Base-by-base conservation (phyloP, 2,113 vertebrate genomes). In the Holacanthus passer region DNA sequence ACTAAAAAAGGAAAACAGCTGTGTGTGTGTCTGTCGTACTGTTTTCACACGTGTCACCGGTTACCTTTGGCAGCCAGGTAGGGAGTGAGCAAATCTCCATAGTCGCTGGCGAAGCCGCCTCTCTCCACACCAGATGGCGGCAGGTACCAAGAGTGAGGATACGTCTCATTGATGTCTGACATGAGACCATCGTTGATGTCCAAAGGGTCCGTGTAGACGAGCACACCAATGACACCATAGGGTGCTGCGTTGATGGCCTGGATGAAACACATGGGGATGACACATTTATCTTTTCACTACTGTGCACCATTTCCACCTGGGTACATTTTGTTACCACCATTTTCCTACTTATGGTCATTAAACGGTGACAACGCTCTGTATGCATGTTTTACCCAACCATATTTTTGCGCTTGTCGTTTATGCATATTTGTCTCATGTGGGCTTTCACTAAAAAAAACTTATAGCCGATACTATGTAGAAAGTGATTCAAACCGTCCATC, bases 161-260 rank as follows among this genome's bases (percentile, higher is more conserved):
- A 98, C 0, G 97, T 97, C 86, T 97, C 94, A 0, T 50, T 93
- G 13, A 27, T 11, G 48, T 96, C 95, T 0, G 88, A 94, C 83
- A 92, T 92, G 67, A 81, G 77, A 3, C 96, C 94, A 0, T 98
- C 97, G 0, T 98, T 97, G 59, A 97, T 97, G 89, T 97, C 96
- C 5, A 62, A 52, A 0, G 97, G 97, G 64, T 98, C 97, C 0
- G 97, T 97, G 89, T 97, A 98, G 24, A 98, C 97, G 3, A 97
- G 93, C n/a, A 98, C 91, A 0, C 96, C 97, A 0, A 86, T 1
- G n/a, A 97, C 93, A 0, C 96, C 95, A 0, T 94, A 95, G 27
- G 89, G 94, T 31, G 94, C 96, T 0, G 94, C 97, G 1, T 97
- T 97, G 80, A 97, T 95, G 1, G 96, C 97, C 97, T 98, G 76